These are phyloP conservation scores for Canis aureus DNA, from an alignment of 2,113 vertebrate species.

Conservation along the genomic window DNA sequence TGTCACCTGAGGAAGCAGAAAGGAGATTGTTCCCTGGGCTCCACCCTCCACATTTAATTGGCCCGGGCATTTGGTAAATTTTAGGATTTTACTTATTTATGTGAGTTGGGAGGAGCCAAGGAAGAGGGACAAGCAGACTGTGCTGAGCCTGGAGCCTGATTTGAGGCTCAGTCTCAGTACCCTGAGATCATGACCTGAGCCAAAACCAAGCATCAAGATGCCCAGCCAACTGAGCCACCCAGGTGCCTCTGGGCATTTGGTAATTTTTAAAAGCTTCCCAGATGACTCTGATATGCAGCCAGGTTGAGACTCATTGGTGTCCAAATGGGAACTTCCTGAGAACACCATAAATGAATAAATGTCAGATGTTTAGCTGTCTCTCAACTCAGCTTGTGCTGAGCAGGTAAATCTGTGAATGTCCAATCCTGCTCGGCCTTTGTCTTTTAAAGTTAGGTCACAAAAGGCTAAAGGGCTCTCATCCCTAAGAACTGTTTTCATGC, in stretches of 20 bases:
- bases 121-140: background rate
- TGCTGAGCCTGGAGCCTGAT: background rate
- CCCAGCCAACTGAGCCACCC: background rate
- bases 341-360: background rate
- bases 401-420: slow-evolving; percentile 31
- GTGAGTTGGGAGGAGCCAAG: background rate
- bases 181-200: background rate
- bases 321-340: background rate
- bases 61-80: background rate
- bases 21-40: background rate
- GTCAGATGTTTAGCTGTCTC: background rate
- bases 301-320: background rate
- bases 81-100: background rate
- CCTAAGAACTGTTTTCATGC: background rate
- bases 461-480: slow-evolving; percentile 38
- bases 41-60: background rate
- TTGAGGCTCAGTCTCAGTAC: background rate
- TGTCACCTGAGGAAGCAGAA: background rate
- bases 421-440: slow-evolving; percentile 22
- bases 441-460: slow-evolving; percentile 38
- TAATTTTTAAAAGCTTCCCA: slow-evolving; percentile 8
- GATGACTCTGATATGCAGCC: background rate
- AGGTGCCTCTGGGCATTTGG: background rate
- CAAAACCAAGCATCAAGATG: rapidly evolving
- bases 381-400: slow-evolving; percentile 2